Evolutionary conservation across 2,888 invertebrate species (phyloP), one percentile per base, ranked within the genome.

Genomic region (Pachymerium ferrugineum): DNA sequence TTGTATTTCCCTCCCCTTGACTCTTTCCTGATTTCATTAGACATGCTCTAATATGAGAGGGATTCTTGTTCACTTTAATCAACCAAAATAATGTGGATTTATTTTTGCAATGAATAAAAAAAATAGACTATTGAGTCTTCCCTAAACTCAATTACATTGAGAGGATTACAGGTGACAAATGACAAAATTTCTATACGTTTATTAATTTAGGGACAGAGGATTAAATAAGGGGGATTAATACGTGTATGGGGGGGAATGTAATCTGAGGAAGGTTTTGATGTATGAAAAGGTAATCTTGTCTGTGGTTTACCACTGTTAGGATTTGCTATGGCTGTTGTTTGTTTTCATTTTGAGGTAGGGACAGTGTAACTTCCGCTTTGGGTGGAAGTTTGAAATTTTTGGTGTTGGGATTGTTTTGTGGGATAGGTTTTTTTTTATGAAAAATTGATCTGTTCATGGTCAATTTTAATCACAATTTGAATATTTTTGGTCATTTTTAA

Each of bases 1-100:
- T 62, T 28, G 28, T 54, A 22, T 62, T 62, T 62, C 25, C 62
- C 12, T 62, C 62, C 62, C n/a, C n/a, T n/a, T n/a, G n/a, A n/a
- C n/a, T n/a, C n/a, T n/a, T n/a, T n/a, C 62, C 62, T 62, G 25
- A 62, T 62, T 62, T 62, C 25, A 62, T 62, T 62, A 62, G 62
- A 62, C 62, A 62, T 25, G 62, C 62, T 62, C 62, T 62, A 25
- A 62, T n/a, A n/a, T n/a, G n/a, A n/a, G n/a, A n/a, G n/a, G n/a
- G n/a, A n/a, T n/a, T n/a, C n/a, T n/a, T n/a, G n/a, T 25, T 28
- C 62, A 62, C 62, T 25, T 62, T 62, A 62, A 62, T 62, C 62
- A 62, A 62, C 14, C 62, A 62, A 62, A 62, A 62, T 62, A 62
- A 62, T 62, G 28, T 54, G 54, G 28, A 10, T 38, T 38, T 38